Evolutionary conservation across 2,888 invertebrate genomes (phyloP), one percentile per base, ranked within the genome.

Genomic region (Melikaiella ostensackeni): DNA sequence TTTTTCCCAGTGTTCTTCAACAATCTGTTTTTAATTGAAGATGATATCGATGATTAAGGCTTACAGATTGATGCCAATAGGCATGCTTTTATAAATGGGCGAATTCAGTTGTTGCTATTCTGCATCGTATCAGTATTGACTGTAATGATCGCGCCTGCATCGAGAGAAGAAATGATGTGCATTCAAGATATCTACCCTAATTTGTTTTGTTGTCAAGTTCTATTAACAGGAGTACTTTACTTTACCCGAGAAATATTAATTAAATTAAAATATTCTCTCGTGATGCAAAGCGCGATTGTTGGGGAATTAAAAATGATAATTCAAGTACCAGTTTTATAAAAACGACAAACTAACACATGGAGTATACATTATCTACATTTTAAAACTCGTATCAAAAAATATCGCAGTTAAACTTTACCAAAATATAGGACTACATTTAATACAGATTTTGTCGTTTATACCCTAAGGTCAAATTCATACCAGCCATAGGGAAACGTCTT

Each of bases 301-400:
- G 13, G 19, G 46, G 30, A 70, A 70, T 50, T 30, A 70, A 50
- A 46, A 13, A 19, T 70, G 70, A 70, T 50, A 30, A 70, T 70
- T 66, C 70, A 70, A 50, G 70, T 70, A 70, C 70, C 70, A 70
- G 30, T n/a, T 27, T 70, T 70, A 50, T 11, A 27, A 50, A 70
- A 70, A 70, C 57, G 24, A 57, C 11, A 16, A 59, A 59, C 57
- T 59, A 59, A 59, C 57, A 21, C 57, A 59, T 70, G n/a, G n/a
- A 30, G 19, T 50, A 50, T 13, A 59, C 4, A 70, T 27, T 70
- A 70, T 33, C 46, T 50, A 70, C 50, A 46, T 70, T 50, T 70
- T 9, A 24, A 59, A 59, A 27, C 11, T 57, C 55, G 55, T 57
- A 5, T 11, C 16, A 19, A 27, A 46, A 27, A 64, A 46, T 42